Conservation (phyloP, 64 coral and sea anemone species). For the Montipora sp. region DNA sequence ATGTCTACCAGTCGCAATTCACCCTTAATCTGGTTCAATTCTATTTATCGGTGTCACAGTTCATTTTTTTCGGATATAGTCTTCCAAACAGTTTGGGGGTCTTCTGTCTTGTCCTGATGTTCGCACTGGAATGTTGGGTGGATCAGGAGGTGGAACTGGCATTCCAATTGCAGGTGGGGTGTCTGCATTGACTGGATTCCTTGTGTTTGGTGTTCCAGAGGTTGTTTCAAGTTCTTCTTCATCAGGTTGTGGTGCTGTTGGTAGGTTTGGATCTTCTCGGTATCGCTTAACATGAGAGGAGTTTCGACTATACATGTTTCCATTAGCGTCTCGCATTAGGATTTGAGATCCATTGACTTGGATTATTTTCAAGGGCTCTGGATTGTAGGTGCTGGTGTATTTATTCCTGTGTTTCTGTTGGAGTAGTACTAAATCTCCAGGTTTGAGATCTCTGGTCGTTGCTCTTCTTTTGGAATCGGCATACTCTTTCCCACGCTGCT, state of each 20-base stretch:
- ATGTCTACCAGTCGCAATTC: no score
- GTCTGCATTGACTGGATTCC: neutral
- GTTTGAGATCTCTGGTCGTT: neutral
- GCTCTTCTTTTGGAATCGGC: slow-evolving; percentile 41
- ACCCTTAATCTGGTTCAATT: no score
- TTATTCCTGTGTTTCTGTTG: slow-evolving; percentile 31
- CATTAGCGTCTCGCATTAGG: neutral
- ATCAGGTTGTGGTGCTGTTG: neutral
- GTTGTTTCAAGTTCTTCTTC: neutral
- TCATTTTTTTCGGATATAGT: no score
- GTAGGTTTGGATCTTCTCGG: neutral
- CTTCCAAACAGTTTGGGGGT: no score
- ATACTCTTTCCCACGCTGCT: slow-evolving; percentile 34
- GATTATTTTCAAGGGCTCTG: neutral
- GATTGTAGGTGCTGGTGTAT: neutral
- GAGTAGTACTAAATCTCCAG: slow-evolving; percentile 53
- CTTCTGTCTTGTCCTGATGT: no score
- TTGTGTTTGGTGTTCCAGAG: neutral
- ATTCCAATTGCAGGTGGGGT: neutral
- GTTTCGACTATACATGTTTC: neutral
- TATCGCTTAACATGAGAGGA: slow-evolving; percentile 28
- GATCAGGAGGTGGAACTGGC: neutral
- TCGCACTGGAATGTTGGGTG: no score
- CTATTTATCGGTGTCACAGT: no score
- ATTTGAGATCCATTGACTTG: slow-evolving; percentile 42